Evolutionary conservation across 2,113 vertebrate genomes (phyloP).

Genomic region (Pachycephala philippinensis): DNA sequence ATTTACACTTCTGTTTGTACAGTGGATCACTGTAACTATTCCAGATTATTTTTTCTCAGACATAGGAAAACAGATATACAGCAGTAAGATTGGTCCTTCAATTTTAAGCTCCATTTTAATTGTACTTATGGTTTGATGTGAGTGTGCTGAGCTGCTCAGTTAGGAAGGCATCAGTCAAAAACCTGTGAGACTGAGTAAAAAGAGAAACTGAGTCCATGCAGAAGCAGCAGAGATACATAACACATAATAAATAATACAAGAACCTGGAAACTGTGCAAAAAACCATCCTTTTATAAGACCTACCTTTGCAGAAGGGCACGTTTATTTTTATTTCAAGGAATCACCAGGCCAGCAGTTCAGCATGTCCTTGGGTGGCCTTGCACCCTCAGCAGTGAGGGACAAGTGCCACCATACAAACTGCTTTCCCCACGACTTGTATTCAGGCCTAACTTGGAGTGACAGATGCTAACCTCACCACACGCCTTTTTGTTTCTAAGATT

Average conservation of each 20-base stretch:
- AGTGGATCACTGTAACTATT: background rate
- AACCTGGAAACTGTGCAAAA: background rate
- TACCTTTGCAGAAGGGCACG: background rate
- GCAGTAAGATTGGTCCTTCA: background rate
- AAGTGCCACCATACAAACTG: background rate
- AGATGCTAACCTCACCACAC: background rate
- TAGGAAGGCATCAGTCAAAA: background rate
- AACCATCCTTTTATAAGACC: background rate
- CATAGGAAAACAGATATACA: background rate
- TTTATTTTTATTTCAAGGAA: background rate
- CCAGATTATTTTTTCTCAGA: background rate
- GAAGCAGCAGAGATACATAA: background rate
- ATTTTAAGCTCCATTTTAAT: background rate
- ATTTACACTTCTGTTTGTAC: background rate
- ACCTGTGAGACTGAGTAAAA: background rate
- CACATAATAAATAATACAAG: background rate
- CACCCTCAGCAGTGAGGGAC: background rate
- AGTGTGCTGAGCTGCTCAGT: background rate
- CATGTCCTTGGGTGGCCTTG: rapidly evolving
- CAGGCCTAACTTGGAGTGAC: background rate
- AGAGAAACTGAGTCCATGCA: background rate
- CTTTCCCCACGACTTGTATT: rapidly evolving
- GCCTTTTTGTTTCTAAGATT: background rate
- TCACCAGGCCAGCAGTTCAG: background rate
- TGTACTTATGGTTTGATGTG: background rate